Percentiles rank a stretch among this genome's conserved stretches.
These are phyloP conservation scores for Laticauda colubrina DNA, from an alignment of 2,113 vertebrate species.

Conservation along the genomic window DNA sequence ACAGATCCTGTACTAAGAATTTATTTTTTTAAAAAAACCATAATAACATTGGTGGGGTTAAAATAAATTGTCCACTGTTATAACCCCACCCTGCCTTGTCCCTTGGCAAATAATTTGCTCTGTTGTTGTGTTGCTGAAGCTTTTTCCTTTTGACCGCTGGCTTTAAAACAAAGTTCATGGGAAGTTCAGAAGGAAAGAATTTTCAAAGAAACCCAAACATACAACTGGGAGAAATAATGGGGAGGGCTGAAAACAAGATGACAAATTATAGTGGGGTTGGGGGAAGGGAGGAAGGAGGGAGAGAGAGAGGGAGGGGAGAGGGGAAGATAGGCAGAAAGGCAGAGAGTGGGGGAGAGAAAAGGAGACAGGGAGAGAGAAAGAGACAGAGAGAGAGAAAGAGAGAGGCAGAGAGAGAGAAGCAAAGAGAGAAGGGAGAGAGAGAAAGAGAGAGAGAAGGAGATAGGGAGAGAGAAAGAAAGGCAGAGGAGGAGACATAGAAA, in stretches of 20 bases:
- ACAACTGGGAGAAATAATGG: constrained; percentile 69
- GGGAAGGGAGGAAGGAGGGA: not conserved
- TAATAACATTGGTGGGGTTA: not conserved
- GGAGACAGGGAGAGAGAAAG: constrained; percentile 32
- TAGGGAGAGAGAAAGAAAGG: constrained; percentile 14
- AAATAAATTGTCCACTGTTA: constrained; percentile 1
- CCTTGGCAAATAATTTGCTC: constrained; percentile 49
- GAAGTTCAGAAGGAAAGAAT: constrained; percentile 77
- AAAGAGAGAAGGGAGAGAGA: too few species aligned
- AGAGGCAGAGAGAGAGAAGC: constrained; percentile 11
- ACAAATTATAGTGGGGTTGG: constrained; percentile 61
- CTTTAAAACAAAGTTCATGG: constrained; percentile 67
- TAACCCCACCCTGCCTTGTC: constrained; percentile 12
- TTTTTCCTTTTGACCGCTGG: constrained; percentile 41
- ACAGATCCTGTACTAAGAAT: not conserved
- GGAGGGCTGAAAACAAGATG: constrained; percentile 69
- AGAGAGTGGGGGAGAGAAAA: too few species aligned
- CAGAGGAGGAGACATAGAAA: constrained; percentile 17
- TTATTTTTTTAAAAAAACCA: not conserved
- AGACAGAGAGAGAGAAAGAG: constrained; percentile 16
- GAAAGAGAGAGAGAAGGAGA: not conserved
- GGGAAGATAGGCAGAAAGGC: constrained; percentile 16
- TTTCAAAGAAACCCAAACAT: constrained; percentile 69
- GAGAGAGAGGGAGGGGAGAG: not conserved
- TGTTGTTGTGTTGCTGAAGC: constrained; percentile 14